These are phyloP conservation scores for Holcopasites calliopsidis DNA, from an alignment of 1,140 invertebrate genomes.

Conservation along the genomic window DNA sequence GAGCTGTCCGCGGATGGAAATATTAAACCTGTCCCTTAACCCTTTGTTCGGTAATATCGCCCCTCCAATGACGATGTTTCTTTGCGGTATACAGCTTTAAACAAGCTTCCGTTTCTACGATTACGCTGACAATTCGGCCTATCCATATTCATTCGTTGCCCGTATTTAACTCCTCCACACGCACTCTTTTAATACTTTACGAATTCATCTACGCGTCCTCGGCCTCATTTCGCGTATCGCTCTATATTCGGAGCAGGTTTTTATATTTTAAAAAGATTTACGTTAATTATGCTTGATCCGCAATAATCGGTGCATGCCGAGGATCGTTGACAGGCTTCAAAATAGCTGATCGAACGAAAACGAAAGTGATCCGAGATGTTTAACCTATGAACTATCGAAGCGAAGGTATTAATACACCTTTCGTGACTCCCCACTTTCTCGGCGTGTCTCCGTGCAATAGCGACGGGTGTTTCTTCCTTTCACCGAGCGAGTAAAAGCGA, in stretches of 20 bases:
- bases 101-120: constrained; percentile 8
- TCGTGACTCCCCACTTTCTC: neutral
- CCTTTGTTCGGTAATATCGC: constrained; percentile 8
- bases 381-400: neutral
- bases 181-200: neutral
- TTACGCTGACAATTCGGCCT: constrained; percentile 10
- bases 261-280: too few relatives aligned
- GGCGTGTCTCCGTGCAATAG: neutral
- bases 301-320: too few relatives aligned
- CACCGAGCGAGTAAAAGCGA: constrained; percentile 1
- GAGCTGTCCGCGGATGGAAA: neutral
- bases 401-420: neutral
- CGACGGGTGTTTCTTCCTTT: constrained; percentile 5
- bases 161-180: neutral
- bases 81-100: neutral
- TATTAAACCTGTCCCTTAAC: constrained; percentile 21
- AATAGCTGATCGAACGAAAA: neutral
- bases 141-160: neutral
- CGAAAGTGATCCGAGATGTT: neutral
- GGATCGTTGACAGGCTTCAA: neutral
- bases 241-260: too few relatives aligned
- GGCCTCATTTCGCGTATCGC: too few relatives aligned
- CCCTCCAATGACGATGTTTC: neutral
- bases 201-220: too few relatives aligned
- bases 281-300: too few relatives aligned